Base-by-base conservation (phyloP, 35 echinoderm and acorn worm species). In the Apostichopus californicus region DNA sequence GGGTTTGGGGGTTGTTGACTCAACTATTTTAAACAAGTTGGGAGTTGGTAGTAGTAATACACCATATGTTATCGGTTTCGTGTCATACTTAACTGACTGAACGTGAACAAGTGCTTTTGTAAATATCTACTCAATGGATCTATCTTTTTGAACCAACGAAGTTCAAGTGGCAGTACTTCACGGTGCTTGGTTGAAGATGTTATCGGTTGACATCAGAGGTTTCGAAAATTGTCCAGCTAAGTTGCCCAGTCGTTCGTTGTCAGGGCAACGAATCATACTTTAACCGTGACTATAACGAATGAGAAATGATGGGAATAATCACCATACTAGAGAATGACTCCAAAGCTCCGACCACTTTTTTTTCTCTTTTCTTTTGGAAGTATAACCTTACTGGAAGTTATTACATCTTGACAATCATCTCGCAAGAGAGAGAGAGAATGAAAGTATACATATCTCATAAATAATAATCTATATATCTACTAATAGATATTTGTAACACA, bases 101-200 rank as follows among this genome's bases (percentile, higher is more conserved):
- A 75, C 71, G 71, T 22, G 15, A 59, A 58, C 17, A 85, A 58
- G 81, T 59, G 55, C 81, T 85, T 85, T 85, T 5, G 81, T 59
- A 85, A 85, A 85, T 85, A 85, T 18, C 55, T 85, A 58, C 71
- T 85, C 54, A 60, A 85, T 85, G 14, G 55, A 85, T 85, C 58
- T 58, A 85, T 85, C 81, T 59, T 85, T 85, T 85, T 85, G 81
- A 85, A 85, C 57, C 57, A 59, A 59, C 57, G 81, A 85, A 85
- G 81, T 85, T 85, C 55, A 85, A 85, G 81, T 85, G 81, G 54
- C 71, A 18, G 58, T 59, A 85, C 81, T 85, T 59, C 81, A 85
- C 20, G 57, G 55, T 85, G 21, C 58, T 7, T 22, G 20, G 71
- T 75, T 75, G 20, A 75, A 75, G 71, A 75, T 75, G 71, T 75